Base-by-base conservation (phyloP, 2,113 vertebrate genomes). In the Centropus bengalensis region DNA sequence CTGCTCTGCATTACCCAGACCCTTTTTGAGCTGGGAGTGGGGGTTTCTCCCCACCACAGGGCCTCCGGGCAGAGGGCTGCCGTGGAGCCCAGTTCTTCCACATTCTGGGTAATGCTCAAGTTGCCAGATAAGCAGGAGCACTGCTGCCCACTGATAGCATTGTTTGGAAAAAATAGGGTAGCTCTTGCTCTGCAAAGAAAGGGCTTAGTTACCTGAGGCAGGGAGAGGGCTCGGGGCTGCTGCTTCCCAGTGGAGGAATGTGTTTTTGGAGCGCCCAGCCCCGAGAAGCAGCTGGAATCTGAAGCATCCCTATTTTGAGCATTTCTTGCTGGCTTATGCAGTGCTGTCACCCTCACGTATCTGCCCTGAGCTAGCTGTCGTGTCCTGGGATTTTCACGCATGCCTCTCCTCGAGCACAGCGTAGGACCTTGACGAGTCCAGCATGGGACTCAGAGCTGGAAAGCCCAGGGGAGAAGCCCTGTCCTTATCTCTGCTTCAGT, bases 121-220 rank as follows among this genome's bases (percentile, higher is more conserved):
- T 92, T 55, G 33, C 40, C 59, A 93, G 96, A 96, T 96, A 96
- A 96, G 90, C 85, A 56, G 76, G 82, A 92, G 68, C 8, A 3
- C 75, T 9, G 2, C 73, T 95, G 73, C 88, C 7, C 1, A 5
- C 59, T 79, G 96, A 96, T 96, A 96, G 95, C 91, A 94, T 96
- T 95, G 95, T 96, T 95, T 89, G 89, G 89, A 70, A 71, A 93
- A 89, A 94, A 82, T 54, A 93, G 84, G 79, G 77, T 74, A 82
- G 91, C 79, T 52, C 71, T 62, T 73, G 85, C 95, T 82, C 80
- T 89, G 85, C 82, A 91, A 87, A 82, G 83, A 63, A 80, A 55
- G 6, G 12, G 77, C 62, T 92, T 77, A 69, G 86, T 69, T 95
- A 92, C 91, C 92, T 91, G 94, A 86, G 0, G 6, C 33, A 0